Conservation (phyloP, 1,140 invertebrate genomes). For the Cyclina sinensis region DNA sequence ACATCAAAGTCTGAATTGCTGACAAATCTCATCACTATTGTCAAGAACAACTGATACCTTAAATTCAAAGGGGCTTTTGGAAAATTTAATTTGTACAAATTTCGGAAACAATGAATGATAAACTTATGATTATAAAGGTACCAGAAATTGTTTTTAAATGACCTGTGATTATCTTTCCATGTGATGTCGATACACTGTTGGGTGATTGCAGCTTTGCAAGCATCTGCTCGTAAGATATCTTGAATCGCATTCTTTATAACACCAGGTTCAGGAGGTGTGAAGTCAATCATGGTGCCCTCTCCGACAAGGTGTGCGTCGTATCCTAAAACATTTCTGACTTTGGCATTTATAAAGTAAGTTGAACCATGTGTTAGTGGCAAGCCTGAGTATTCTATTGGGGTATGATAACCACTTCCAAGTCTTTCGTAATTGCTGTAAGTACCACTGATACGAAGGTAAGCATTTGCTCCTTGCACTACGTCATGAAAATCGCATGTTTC, state of each 20-base stretch:
- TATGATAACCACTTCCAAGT: slow-evolving; percentile 32
- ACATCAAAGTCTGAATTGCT: too few relatives aligned
- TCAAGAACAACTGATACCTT: too few relatives aligned
- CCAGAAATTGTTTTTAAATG: too few relatives aligned
- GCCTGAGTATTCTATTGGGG: slow-evolving; percentile 26
- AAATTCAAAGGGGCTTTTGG: too few relatives aligned
- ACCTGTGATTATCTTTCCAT: slow-evolving; percentile 43
- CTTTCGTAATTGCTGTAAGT: slow-evolving; percentile 57
- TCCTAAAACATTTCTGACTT: slow-evolving; percentile 13
- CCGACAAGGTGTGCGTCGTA: neutral
- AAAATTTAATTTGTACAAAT: too few relatives aligned
- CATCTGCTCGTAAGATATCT: slow-evolving; percentile 14
- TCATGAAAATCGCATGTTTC: slow-evolving; percentile 59
- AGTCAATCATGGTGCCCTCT: slow-evolving; percentile 50
- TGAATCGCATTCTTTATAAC: neutral
- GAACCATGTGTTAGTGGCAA: slow-evolving; percentile 28
- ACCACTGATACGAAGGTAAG: slow-evolving; percentile 27
- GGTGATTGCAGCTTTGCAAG: slow-evolving; percentile 39
- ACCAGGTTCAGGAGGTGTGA: slow-evolving; percentile 53
- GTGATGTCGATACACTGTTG: slow-evolving; percentile 47
- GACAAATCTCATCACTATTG: too few relatives aligned
- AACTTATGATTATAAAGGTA: too few relatives aligned
- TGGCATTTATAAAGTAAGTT: slow-evolving; percentile 31
- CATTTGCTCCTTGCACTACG: slow-evolving; percentile 22
- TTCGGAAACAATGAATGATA: too few relatives aligned